Base-by-base conservation (phyloP, 2,797 vertebrate species). In the Amniataba percoides region DNA sequence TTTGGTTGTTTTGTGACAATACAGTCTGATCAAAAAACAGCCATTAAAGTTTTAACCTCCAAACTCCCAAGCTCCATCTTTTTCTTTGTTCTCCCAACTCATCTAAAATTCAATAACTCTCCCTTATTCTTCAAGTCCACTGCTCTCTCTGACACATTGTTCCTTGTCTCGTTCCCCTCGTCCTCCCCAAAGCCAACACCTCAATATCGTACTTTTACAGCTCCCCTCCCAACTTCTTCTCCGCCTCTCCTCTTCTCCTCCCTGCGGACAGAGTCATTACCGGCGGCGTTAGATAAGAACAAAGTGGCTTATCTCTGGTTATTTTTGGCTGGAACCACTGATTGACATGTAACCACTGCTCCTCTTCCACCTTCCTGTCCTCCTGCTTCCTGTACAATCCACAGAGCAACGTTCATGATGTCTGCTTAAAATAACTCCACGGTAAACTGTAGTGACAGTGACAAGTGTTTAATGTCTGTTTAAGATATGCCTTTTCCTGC, bases 341-440 rank as follows among this genome's bases (percentile, higher is more conserved):
- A 82, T 16, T 61, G 77, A 78, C 67, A 74, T 53, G 21, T 23
- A 80, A 73, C 74, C 23, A 58, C 70, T 65, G 68, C 55, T 74
- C 36, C 25, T 56, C 75, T 53, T 78, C 51, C 34, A 9, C 16
- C 42, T 63, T 53, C 63, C 31, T 16, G 51, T 46, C 52, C 71
- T 71, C 48, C 31, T 27, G n/a, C 49, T 62, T 61, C 53, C 56
- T n/a, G 27, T 9, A 34, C 53, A 65, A 36, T 66, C 61, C 19
- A 15, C 49, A 52, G 55, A 40, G 48, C 59, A 61, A 31, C 53
- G 52, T 64, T 65, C 57, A 70, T 36, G 1, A 59, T 15, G 64
- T 11, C n/a, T 39, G 67, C 61, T 66, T 25, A 55, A 80, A 87
- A 84, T 85, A 83, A 60, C 82, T 58, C 31, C 9, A 23, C 36